Base-by-base conservation (phyloP, 2,888 invertebrate genomes). In the Pristionchus mayeri region DNA sequence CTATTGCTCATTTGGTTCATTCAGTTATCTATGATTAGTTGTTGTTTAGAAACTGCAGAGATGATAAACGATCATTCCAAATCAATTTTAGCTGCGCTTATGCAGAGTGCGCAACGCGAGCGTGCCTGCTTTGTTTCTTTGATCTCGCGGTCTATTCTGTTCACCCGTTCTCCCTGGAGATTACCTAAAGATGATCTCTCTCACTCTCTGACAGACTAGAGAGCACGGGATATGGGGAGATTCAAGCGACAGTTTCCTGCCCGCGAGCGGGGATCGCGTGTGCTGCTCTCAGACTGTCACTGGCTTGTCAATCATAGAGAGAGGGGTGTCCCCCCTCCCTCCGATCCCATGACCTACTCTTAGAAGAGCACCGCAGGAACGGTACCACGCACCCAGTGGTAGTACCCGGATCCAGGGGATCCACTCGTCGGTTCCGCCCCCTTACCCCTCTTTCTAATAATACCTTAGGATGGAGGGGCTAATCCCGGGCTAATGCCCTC, bases 401-500 rank as follows among this genome's bases (percentile, higher is more conserved):
- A 16, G 27, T 27, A 16, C 57, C 57, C 57, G 13, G 30, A 27
- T n/a, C 27, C 27, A 11, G 57, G 18, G 3, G 34, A 27, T 37
- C 37, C 37, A 18, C 9, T 27, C 30, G 2, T 63, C 21, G 54
- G 57, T 30, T 18, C 27, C 57, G 57, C 67, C 67, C 67, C n/a
- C 63, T 63, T 67, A 37, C 37, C 67, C n/a, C 57, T n/a, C 24
- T 9, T 11, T 24, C 21, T 71, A 71, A 71, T 40, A 71, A 71
- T 71, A 71, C 40, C 71, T 71, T 71, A n/a, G 34, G 67, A 67
- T 27, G 57, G 27, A 13, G 67, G 37, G 67, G 37, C 34, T 67
- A 67, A 67, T 67, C 67, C 67, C n/a, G n/a, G 67, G 21, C 67
- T 67, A 67, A 67, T 67, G 34, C 37, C 34, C 37, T 37, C 67